Conservation (phyloP, 2,888 invertebrate genomes). For the Cryptus viduatorius region DNA sequence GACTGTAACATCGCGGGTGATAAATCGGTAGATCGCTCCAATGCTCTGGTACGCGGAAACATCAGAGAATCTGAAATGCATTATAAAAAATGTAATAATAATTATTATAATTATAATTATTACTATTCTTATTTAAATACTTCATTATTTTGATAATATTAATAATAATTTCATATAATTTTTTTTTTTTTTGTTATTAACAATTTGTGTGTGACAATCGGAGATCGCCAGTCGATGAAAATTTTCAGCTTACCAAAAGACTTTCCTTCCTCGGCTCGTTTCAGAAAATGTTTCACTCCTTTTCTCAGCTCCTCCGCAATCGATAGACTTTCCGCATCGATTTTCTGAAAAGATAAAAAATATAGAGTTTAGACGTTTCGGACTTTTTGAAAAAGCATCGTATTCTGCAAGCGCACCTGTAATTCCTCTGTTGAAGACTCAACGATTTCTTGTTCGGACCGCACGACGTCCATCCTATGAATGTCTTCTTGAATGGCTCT, state of each 20-base stretch:
- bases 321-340: conserved; percentile 67
- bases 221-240: too few species aligned
- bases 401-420: not conserved
- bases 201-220: not conserved
- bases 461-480: conserved; percentile 75
- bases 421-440: conserved; percentile 6
- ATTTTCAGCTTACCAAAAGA: conserved; percentile 4
- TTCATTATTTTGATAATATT: too few species aligned
- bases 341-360: conserved; percentile 23
- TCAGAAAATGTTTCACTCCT: conserved; percentile 74
- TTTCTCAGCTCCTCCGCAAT: conserved; percentile 70
- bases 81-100: too few species aligned
- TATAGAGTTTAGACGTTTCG: not conserved
- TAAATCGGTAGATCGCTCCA: not conserved
- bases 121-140: not conserved
- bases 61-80: not conserved
- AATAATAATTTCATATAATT: too few species aligned
- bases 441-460: conserved; percentile 62
- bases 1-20: not conserved
- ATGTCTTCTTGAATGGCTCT: conserved; percentile 75
- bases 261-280: conserved; percentile 67
- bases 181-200: not conserved
- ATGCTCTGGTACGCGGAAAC: conserved; percentile 33
- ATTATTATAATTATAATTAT: not conserved
- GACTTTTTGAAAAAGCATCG: not conserved